phyloP scores from a whole-genome alignment of 2,797 vertebrate species.

The Sebastes reedi region DNA sequence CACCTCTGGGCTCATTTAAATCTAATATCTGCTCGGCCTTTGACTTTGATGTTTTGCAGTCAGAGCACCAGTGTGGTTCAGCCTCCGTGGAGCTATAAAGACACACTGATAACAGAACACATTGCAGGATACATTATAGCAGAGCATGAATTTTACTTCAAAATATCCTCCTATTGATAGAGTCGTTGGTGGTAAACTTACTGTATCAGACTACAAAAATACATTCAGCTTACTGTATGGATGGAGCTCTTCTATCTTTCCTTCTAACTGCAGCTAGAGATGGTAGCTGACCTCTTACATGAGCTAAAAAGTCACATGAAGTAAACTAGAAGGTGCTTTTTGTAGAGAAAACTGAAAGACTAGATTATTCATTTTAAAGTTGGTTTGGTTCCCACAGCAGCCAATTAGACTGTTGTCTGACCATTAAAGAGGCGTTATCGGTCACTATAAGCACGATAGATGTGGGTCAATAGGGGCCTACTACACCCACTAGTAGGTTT shows the following conservation, averaged over 20 bases:
- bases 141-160: background rate
- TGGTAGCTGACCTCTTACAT: background rate
- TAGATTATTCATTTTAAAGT: slow-evolving; percentile 18
- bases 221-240: background rate
- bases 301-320: background rate
- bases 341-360: slow-evolving; percentile 9
- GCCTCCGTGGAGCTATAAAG: background rate
- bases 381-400: background rate
- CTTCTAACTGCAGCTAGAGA: background rate
- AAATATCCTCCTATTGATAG: background rate
- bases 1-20: slow-evolving; percentile 19
- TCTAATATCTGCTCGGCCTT: slow-evolving; percentile 27
- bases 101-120: slow-evolving; percentile 10
- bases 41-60: slow-evolving; percentile 32
- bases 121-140: slow-evolving; percentile 5
- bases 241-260: background rate
- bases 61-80: background rate
- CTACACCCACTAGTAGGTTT: too few species aligned
- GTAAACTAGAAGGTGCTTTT: background rate
- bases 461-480: too few species aligned
- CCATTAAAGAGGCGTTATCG: too few species aligned
- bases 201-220: background rate
- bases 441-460: too few species aligned
- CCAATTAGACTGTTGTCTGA: too few species aligned
- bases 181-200: background rate